Evolutionary conservation across 2,113 vertebrate species (phyloP).

Genomic region (Turdus rufiventris): DNA sequence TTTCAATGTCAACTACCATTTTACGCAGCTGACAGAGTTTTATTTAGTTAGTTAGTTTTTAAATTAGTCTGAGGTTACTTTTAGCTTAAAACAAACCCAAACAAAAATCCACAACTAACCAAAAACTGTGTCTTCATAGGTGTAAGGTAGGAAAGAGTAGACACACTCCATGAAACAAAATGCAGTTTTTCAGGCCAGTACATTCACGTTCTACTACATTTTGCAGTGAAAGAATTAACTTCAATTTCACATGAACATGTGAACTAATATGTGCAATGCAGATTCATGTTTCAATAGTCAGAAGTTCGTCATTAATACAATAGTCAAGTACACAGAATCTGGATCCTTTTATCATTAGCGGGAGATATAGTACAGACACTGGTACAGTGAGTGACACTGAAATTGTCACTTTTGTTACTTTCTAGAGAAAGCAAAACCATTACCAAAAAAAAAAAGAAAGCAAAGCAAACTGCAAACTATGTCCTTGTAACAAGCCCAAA

Average conservation of each 20-base stretch:
- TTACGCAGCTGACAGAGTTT: neutral
- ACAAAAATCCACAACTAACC: neutral
- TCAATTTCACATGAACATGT: neutral
- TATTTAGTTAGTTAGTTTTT: neutral
- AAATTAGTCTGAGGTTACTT: neutral
- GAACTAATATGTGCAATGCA: neutral
- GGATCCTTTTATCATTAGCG: neutral
- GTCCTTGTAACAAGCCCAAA: neutral
- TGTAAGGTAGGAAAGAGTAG: neutral
- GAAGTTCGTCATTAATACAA: neutral
- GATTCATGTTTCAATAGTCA: neutral
- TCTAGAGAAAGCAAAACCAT: neutral
- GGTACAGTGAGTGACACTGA: neutral
- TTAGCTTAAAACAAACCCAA: neutral
- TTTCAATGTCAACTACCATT: neutral
- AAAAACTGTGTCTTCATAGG: neutral
- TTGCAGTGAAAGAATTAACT: neutral
- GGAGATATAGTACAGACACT: neutral
- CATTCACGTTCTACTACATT: neutral
- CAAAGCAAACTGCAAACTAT: neutral
- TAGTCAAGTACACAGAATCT: neutral
- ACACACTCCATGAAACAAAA: neutral
- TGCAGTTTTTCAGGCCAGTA: neutral
- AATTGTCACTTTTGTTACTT: neutral
- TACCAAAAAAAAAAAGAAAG: neutral